Conservation (phyloP, 2,797 vertebrate genomes). For the Chelonia mydas region DNA sequence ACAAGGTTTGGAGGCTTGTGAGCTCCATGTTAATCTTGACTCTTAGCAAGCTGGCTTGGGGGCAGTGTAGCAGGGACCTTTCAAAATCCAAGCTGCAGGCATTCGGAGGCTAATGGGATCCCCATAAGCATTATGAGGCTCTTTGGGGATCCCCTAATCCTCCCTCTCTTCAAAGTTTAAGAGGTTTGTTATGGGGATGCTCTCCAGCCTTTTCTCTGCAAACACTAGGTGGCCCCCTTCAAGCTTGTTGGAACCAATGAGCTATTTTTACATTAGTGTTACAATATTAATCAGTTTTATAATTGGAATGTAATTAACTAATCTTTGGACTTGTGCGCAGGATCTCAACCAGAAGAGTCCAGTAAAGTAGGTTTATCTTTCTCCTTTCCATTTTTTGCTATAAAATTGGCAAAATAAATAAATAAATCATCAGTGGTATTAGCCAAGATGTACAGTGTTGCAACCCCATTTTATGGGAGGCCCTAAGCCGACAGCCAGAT, state of each 20-base stretch:
- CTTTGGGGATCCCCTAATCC: background rate
- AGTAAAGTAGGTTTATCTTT: too few species aligned
- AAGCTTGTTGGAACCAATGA: constrained; percentile 27
- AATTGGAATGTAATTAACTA: background rate
- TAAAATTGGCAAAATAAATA: too few species aligned
- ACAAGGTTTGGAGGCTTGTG: background rate
- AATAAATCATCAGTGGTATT: too few species aligned
- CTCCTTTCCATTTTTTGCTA: too few species aligned
- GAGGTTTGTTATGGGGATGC: background rate
- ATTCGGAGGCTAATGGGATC: background rate
- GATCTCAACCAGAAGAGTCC: too few species aligned
- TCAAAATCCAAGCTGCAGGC: background rate
- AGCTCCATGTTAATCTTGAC: background rate
- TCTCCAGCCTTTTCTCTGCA: background rate
- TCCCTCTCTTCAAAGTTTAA: background rate
- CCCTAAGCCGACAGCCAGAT: too few species aligned
- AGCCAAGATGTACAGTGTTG: too few species aligned
- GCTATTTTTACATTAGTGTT: constrained; percentile 53
- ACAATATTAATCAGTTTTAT: constrained; percentile 48
- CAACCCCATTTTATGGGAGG: too few species aligned
- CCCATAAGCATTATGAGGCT: background rate
- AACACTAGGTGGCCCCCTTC: background rate
- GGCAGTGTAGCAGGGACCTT: background rate
- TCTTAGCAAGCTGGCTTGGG: constrained; percentile 1
- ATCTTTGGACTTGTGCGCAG: background rate